Evolutionary conservation across 30 jellyfish, hydroid and myxozoan species (phyloP), one percentile per base, ranked within the genome.

Genomic region (Pseudorhiza aurosa): DNA sequence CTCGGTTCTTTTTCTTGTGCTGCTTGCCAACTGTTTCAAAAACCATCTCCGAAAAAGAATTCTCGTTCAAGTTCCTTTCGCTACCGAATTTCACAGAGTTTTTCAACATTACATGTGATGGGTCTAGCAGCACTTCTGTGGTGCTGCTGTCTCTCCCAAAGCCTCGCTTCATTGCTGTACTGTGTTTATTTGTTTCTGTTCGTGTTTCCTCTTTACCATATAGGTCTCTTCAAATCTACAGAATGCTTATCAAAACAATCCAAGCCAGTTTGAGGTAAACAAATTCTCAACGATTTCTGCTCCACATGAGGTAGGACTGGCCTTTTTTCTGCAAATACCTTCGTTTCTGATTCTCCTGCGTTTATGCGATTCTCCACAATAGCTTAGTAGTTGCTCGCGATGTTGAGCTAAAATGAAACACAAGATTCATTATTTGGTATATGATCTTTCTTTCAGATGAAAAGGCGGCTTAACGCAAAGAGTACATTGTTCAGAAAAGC

Each of bases 381-480:
- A n/a, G 77, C 58, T 19, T 19, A 30, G 77, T 64, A 29, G 77
- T 11, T 11, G 57, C 36, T 64, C 77, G 53, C 59, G 58, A 64
- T 33, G 77, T 64, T 64, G 33, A 30, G 10, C 8, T 32, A 64
- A 64, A 64, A 33, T 30, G 77, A 64, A 64, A 64, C 59, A 35
- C 58, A 31, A 64, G 77, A 2, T 40, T 64, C 50, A 32, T 64
- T 64, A 35, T 64, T 64, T 64, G 77, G 60, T 33, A 33, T 31
- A 64, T 64, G 77, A 64, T 64, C 77, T 32, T 64, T 64, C 77
- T n/a, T 64, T 64, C 36, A 25, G 22, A 44, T 70, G 55, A 42
- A 45, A 70, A 53, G 83, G 37, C 83, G 83, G 83, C 83, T 70
- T 70, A 70, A 46, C 83, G 68, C 68, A 50, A 22, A 27, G 35